Percentiles rank a stretch among this genome's conserved stretches.
These are phyloP conservation scores for Limnothrissa miodon DNA, from an alignment of 2,113 vertebrate genomes.

Conservation along the genomic window DNA sequence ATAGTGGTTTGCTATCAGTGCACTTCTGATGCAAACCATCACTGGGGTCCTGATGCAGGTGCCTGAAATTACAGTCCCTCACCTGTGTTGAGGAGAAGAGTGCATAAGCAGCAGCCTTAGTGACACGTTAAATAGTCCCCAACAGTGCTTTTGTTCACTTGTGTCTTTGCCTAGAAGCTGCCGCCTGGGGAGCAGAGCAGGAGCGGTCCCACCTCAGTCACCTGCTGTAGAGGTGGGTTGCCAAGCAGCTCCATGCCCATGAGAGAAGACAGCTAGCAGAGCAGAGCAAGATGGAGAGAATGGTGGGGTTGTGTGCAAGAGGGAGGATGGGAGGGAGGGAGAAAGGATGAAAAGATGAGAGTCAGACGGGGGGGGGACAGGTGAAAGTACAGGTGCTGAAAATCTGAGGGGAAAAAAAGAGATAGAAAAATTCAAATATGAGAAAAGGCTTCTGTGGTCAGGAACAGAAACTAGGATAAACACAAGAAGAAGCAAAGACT, in stretches of 20 bases:
- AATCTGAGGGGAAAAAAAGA: not conserved
- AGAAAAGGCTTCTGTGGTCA: constrained; percentile 3
- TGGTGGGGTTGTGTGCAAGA: no score
- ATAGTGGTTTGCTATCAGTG: no score
- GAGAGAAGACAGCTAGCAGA: not conserved
- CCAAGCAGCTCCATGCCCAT: not conserved
- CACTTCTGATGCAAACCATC: no score
- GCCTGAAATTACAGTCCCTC: no score
- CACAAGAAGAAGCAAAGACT: not conserved
- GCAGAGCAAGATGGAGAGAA: not conserved
- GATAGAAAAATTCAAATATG: no score
- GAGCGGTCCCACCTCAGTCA: not conserved
- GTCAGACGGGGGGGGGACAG: not conserved
- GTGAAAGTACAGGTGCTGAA: not conserved
- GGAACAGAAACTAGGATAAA: not conserved
- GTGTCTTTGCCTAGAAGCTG: not conserved
- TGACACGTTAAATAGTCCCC: no score
- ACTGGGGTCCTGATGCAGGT: no score
- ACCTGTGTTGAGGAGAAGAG: no score
- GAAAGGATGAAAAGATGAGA: not conserved
- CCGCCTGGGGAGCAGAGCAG: not conserved
- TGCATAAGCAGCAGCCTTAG: no score
- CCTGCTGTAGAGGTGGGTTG: not conserved
- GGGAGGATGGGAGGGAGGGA: not conserved
- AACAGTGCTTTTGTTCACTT: not conserved